phyloP scores from a whole-genome alignment of 2,797 vertebrate species.

The Calcarius lapponicus region DNA sequence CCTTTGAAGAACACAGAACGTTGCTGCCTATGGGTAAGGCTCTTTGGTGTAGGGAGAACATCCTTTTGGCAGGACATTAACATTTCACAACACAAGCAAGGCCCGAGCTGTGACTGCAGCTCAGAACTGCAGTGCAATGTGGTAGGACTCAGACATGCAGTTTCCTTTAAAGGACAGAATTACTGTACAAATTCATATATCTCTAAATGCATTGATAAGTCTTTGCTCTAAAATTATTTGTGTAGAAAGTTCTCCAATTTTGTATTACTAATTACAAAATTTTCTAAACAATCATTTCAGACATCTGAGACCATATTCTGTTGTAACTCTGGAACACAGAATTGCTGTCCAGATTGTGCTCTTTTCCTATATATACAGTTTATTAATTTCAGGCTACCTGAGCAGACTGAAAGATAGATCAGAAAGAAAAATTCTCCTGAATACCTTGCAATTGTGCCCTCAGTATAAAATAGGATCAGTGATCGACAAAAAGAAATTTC shows the following conservation, averaged over 20 bases:
- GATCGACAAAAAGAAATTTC: neutral
- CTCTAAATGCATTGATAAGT: neutral
- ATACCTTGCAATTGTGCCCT: neutral
- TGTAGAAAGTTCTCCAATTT: neutral
- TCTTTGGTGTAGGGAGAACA: neutral
- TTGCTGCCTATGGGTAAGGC: neutral
- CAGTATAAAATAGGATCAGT: neutral
- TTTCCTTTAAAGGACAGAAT: neutral
- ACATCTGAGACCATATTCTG: neutral
- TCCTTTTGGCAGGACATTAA: neutral
- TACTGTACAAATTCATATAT: neutral
- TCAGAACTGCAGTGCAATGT: neutral
- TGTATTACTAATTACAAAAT: neutral
- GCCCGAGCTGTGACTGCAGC: neutral
- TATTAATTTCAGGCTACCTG: neutral
- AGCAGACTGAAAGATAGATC: neutral
- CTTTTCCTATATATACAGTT: neutral
- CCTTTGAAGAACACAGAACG: neutral
- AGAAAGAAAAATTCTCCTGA: neutral
- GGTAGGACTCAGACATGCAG: rapidly evolving
- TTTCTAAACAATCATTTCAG: neutral
- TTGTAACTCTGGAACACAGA: neutral
- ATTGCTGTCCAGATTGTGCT: neutral
- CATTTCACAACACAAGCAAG: neutral
- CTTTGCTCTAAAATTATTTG: neutral